Percentiles rank a stretch among this genome's conserved stretches.
These are phyloP conservation scores for Microctonus hyperodae DNA, from an alignment of 2,888 invertebrate species.

Conservation along the genomic window DNA sequence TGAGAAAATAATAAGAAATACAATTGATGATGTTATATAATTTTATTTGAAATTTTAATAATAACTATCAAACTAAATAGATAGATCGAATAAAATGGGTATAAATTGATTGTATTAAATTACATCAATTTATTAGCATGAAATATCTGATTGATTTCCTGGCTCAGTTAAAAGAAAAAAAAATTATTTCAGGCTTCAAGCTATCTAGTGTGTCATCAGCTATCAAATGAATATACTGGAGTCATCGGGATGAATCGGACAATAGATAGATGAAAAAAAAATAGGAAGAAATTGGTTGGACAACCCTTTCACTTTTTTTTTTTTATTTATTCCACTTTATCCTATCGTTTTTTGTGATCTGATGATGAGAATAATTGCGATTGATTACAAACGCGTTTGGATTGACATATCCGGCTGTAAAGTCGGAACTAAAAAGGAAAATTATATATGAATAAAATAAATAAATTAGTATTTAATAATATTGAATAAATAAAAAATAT, in stretches of 20 bases:
- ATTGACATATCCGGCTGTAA: not conserved
- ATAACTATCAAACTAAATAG: too few species aligned
- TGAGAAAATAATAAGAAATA: too few species aligned
- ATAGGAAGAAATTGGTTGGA: not conserved
- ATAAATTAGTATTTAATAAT: not conserved
- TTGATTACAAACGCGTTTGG: not conserved
- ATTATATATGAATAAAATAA: too few species aligned
- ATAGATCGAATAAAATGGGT: not conserved
- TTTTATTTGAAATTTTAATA: too few species aligned
- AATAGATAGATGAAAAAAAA: not conserved
- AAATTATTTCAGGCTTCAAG: not conserved
- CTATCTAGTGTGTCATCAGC: not conserved
- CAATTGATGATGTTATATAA: too few species aligned
- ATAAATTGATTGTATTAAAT: not conserved
- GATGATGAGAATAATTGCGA: not conserved
- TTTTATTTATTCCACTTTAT: not conserved
- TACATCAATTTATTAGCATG: not conserved
- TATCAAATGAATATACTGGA: not conserved
- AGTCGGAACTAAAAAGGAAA: too few species aligned
- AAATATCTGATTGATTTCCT: not conserved
- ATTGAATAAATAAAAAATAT: too few species aligned
- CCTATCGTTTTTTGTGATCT: not conserved
- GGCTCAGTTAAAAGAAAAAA: not conserved
- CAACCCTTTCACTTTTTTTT: not conserved
- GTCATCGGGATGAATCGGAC: not conserved